phyloP scores from a whole-genome alignment of 2,888 invertebrate species.

The Anaspis maculata region DNA sequence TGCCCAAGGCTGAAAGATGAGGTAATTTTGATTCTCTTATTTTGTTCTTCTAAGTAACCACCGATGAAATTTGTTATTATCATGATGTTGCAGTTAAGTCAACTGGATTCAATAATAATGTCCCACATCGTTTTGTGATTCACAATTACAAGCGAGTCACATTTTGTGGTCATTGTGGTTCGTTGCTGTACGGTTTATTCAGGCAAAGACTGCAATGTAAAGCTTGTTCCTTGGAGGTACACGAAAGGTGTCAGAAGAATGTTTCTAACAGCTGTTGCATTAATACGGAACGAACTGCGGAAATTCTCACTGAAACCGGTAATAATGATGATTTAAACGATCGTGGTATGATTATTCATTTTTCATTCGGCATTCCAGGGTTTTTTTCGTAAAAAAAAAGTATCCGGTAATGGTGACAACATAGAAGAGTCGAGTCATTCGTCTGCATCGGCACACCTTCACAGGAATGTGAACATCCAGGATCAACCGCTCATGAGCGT shows the following conservation, averaged over 20 bases:
- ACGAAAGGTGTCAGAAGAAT: constrained; percentile 98
- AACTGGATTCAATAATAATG: constrained; percentile 91
- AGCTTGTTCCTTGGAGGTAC: constrained; percentile 94
- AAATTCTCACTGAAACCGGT: constrained; percentile 84
- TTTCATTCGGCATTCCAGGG: too few species aligned
- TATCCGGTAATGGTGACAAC: constrained; percentile 34
- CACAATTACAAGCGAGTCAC: constrained; percentile 97
- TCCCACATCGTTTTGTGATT: constrained; percentile 93
- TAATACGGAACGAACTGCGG: constrained; percentile 93
- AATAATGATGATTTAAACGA: too few species aligned
- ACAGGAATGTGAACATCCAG: constrained; percentile 26
- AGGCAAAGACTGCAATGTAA: constrained; percentile 95
- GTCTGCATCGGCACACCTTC: constrained; percentile 25
- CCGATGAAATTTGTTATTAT: too few species aligned
- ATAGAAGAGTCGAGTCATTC: constrained; percentile 29
- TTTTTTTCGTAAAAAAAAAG: constrained; percentile 61
- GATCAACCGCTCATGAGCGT: constrained; percentile 41
- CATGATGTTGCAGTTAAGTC: too few species aligned
- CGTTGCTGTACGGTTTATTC: constrained; percentile 90
- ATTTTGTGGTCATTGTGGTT: constrained; percentile 99
- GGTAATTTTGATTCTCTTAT: too few species aligned
- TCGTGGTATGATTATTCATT: too few species aligned
- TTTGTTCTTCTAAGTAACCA: too few species aligned
- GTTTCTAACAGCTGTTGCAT: constrained; percentile 99
- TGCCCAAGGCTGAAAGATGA: constrained; percentile 96